These are phyloP conservation scores for Acridotheres tristis DNA, from an alignment of 2,797 vertebrate species.

Conservation along the genomic window DNA sequence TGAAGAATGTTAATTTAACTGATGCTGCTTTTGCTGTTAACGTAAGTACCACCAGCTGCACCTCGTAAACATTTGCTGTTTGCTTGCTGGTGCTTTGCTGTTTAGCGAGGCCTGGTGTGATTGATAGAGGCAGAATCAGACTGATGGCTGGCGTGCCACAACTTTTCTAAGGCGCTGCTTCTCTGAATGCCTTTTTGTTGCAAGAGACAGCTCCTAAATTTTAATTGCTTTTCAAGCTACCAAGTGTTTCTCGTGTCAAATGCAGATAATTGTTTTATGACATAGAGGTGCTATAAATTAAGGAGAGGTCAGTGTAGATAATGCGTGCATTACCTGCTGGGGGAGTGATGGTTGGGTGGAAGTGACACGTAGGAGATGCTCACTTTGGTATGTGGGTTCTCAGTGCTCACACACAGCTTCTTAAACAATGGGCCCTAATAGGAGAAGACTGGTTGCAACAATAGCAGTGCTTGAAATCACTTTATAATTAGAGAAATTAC, in stretches of 20 bases:
- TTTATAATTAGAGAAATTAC: conserved; percentile 67
- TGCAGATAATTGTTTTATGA: conserved; percentile 74
- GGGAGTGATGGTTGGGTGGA: neutral
- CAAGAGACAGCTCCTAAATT: conserved; percentile 72
- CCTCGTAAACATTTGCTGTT: conserved; percentile 71
- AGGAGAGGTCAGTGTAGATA: conserved; percentile 64
- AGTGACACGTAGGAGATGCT: conserved; percentile 46
- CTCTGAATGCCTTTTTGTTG: conserved; percentile 56
- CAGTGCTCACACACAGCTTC: neutral
- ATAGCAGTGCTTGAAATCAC: neutral
- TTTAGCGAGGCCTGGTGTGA: conserved; percentile 28
- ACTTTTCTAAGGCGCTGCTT: neutral
- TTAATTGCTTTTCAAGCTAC: conserved; percentile 75
- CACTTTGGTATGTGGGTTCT: neutral
- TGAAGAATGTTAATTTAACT: conserved; percentile 65
- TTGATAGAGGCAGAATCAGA: conserved; percentile 62
- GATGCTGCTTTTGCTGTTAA: conserved; percentile 63
- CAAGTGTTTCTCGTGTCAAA: conserved; percentile 67
- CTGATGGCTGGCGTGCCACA: conserved; percentile 17
- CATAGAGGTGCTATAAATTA: conserved; percentile 65
- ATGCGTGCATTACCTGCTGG: conserved; percentile 28
- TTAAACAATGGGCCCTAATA: conserved; percentile 39
- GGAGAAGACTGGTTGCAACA: conserved; percentile 35
- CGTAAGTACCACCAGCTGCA: conserved; percentile 72
- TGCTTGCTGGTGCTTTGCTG: neutral